A percentile compares a stretch with the other conserved stretches of the same genome.
Conservation (phyloP, 2,797 vertebrate genomes). For the Amazona finschi region DNA sequence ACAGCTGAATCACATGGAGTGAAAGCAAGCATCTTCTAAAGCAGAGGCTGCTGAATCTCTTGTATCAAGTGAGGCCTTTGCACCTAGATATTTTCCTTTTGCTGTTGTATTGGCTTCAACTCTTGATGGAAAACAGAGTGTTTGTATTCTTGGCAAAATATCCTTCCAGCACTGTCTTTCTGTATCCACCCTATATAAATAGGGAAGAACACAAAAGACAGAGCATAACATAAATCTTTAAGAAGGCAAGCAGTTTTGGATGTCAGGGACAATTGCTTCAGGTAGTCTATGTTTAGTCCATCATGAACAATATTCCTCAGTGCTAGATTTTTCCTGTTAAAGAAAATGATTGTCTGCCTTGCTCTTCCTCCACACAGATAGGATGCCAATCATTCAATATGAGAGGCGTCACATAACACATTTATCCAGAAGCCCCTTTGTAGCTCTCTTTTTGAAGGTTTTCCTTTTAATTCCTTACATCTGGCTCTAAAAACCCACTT, state of each 20-base stretch:
- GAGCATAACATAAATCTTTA: not conserved
- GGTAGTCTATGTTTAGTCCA: not conserved
- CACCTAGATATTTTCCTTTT: not conserved
- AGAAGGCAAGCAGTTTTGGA: not conserved
- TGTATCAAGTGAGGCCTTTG: not conserved
- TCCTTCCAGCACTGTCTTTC: not conserved
- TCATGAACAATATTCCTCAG: not conserved
- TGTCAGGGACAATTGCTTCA: not conserved
- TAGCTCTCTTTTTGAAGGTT: not conserved
- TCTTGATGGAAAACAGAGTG: not conserved
- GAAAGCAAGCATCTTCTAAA: not conserved
- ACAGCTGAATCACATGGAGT: not conserved
- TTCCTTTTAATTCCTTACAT: not conserved
- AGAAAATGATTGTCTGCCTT: not conserved
- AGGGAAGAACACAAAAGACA: not conserved
- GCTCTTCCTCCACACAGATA: not conserved
- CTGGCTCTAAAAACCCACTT: not conserved
- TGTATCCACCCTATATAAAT: not conserved
- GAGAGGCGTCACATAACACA: not conserved
- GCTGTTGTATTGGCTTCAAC: not conserved
- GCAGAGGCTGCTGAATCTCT: not conserved
- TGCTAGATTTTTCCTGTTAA: not conserved
- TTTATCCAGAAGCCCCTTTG: not conserved
- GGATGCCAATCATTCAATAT: not conserved
- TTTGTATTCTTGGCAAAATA: not conserved